Conservation (phyloP, 2,797 vertebrate genomes). For the Gymnodraco acuticeps region DNA sequence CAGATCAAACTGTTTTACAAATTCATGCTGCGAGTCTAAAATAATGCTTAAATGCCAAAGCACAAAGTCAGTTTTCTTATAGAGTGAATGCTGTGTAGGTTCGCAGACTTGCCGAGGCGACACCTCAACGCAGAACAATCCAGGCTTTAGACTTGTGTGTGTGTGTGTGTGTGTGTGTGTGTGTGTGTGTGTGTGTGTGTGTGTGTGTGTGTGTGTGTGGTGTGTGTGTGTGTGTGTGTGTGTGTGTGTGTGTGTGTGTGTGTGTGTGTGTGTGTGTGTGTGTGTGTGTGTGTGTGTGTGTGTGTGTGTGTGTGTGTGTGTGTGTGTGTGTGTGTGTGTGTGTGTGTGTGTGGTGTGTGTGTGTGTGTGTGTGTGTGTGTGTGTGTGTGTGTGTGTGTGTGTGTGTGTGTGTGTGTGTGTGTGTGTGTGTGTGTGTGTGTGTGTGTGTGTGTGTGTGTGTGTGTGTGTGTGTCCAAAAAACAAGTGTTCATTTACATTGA, state of each 20-base stretch:
- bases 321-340: no score
- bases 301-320: slow-evolving; percentile 13
- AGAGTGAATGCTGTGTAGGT: neutral
- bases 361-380: no score
- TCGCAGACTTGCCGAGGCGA: neutral
- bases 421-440: no score
- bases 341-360: no score
- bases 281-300: neutral
- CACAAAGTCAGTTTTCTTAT: neutral
- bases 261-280: no score
- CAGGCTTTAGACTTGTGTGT: neutral
- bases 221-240: slow-evolving; percentile 13
- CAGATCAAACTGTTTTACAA: neutral
- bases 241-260: no score
- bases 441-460: neutral
- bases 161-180: no score
- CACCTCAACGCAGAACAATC: neutral
- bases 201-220: no score
- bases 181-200: no score
- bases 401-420: no score
- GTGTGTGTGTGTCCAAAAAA: slow-evolving; percentile 15
- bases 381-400: no score
- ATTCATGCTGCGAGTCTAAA: neutral
- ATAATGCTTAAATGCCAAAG: neutral
- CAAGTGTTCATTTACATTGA: slow-evolving; percentile 5